Base-by-base conservation (phyloP, 2,888 invertebrate genomes). In the Apantesis nais region DNA sequence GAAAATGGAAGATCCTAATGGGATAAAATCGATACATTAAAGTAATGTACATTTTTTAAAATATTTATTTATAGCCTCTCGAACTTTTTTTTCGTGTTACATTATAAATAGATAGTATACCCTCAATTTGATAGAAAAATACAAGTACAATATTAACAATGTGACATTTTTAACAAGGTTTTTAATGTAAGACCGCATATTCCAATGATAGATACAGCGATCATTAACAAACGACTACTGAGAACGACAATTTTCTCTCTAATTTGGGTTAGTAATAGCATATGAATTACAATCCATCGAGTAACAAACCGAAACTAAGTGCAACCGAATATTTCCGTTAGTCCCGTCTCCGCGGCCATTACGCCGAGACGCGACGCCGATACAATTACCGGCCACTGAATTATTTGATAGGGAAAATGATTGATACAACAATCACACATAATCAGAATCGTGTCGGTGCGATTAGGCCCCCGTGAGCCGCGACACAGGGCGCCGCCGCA, bases 391-490 rank as follows among this genome's bases (percentile, higher is more conserved):
- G 88, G 87, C 93, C 92, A 92, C 93, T 92, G 93, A 93, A 94
- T 94, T 92, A 94, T 94, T 94, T 94, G 93, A 93, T 94, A 92
- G 90, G 89, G 90, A 92, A 93, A 93, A 94, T 94, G 94, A 94
- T 94, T 94, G 94, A 94, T 94, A 93, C 93, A 92, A 93, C 93
- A 91, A 94, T 93, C 94, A 91, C 89, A 89, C 89, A 90, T 94
- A 94, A 93, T 93, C 91, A 92, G 89, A 93, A 91, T 93, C 94
- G 94, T 94, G 94, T 90, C 87, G 89, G 89, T 85, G 86, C 93
- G 91, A 94, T 94, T 93, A 94, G 86, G 89, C 88, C 86, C 83
- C 88, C 85, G 88, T 76, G 80, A 85, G 78, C 84, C 83, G 86
- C 87, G 83, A 82, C 88, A 83, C 85, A 88, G 84, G 88, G 87